Base-by-base conservation (phyloP, 2,113 vertebrate genomes). In the Gopherus evgoodei region DNA sequence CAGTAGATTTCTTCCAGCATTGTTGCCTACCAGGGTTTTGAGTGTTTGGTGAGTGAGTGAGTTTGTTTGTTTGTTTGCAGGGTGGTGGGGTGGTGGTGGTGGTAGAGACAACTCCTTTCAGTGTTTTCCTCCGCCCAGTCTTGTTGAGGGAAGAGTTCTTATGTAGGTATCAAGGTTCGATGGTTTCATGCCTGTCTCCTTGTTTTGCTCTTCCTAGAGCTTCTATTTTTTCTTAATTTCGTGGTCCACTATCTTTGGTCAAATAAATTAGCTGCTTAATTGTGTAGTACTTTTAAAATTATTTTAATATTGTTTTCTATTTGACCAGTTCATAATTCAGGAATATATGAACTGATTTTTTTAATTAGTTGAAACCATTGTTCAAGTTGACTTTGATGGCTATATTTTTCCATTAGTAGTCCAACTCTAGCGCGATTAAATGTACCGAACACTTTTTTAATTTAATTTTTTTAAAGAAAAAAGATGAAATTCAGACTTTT, bases 51-150 rank as follows among this genome's bases (percentile, higher is more conserved):
- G 47, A 49, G 7, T 44, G 44, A 44, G 7, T 44, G 44, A 44
- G 53, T 53, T 49, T 49, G 49, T 5, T 75, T 78, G 2, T 81
- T 24, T 19, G 12, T 50, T 13, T 13, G 42, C 42, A 42, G 4
- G 42, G 42, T 42, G 42, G 42, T 42, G 42, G 42, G 4, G 42
- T n/a, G n/a, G 42, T 42, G 42, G 42, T 42, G 42, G 42, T 42
- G 42, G 42, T 4, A 42, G 42, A 42, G 44, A 44, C 44, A 3
- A 49, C 29, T 16, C 86, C 83, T 62, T 78, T 88, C 50, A 86
- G n/a, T 2, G 44, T 59, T 4, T 22, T 88, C n/a, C 84, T 53
- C 22, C 17, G 49, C 57, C 5, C 0, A 57, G 1, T 1, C 4
- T 83, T 83, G 76, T 31, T 62, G 76, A 72, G 14, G 86, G 87